phyloP scores from a whole-genome alignment of 2,113 vertebrate genomes.

The Ptychochromis oligacanthus region DNA sequence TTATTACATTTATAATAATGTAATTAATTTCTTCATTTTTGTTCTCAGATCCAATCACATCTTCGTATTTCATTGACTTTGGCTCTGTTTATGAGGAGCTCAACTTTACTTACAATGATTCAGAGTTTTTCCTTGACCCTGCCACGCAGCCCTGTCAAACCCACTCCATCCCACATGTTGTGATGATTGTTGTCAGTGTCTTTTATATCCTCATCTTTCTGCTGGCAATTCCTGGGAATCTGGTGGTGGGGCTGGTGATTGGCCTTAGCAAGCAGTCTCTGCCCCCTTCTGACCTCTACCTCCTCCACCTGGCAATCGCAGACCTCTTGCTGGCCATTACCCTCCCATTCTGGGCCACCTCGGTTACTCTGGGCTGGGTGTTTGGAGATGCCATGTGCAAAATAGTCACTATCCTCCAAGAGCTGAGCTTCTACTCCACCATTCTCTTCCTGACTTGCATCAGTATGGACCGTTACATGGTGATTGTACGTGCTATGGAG shows the following conservation, averaged over 20 bases:
- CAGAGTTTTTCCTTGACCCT: conserved; percentile 31
- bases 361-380: conserved; percentile 71
- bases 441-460: conserved; percentile 83
- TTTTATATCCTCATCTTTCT: conserved; percentile 77
- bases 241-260: conserved; percentile 77
- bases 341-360: conserved; percentile 78
- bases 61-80: conserved; percentile 35
- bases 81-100: conserved; percentile 29
- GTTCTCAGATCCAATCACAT: conserved; percentile 63
- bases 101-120: conserved; percentile 67
- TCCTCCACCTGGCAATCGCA: conserved; percentile 77
- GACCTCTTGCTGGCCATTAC: conserved; percentile 77
- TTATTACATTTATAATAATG: not conserved
- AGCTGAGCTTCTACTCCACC: conserved; percentile 83
- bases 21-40: not conserved
- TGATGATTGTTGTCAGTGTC: conserved; percentile 10
- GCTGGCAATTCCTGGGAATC: conserved; percentile 79
- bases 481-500: conserved; percentile 77
- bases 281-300: conserved; percentile 79
- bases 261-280: conserved; percentile 46
- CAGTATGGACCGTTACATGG: conserved; percentile 82
- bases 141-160: conserved; percentile 57
- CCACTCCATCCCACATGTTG: not conserved
- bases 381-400: conserved; percentile 80
- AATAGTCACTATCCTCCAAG: conserved; percentile 70